These are phyloP conservation scores for Formicarius rufipectus DNA, from an alignment of 2,113 vertebrate genomes.

Conservation along the genomic window DNA sequence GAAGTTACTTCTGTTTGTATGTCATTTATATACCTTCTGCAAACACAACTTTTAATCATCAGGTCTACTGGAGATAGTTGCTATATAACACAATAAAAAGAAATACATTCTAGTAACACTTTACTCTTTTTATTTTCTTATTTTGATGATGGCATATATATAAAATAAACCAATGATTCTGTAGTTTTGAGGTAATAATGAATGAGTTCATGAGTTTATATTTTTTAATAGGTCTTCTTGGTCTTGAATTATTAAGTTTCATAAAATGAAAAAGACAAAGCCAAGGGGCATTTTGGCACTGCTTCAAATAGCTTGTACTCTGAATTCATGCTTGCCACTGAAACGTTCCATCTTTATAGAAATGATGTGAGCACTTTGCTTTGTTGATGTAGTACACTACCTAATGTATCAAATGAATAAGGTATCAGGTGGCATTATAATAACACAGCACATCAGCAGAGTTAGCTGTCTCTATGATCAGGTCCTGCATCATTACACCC, in stretches of 20 bases:
- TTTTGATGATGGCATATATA: neutral
- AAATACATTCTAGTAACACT: neutral
- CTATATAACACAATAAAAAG: neutral
- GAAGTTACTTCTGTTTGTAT: neutral
- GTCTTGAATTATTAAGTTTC: neutral
- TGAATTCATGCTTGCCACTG: neutral
- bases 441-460: slow-evolving; percentile 15
- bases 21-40: neutral
- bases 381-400: neutral
- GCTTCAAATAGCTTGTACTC: neutral
- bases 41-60: neutral
- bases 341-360: slow-evolving; percentile 5
- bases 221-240: neutral
- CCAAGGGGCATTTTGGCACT: slow-evolving; percentile 8
- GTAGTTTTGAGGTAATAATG: neutral
- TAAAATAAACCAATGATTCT: neutral
- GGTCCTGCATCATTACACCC: slow-evolving; percentile 47
- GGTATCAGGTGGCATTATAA: slow-evolving; percentile 42
- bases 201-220: neutral
- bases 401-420: slow-evolving; percentile 38
- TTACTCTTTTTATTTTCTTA: neutral
- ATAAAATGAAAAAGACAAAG: neutral
- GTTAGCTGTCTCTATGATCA: slow-evolving; percentile 45
- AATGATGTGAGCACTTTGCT: neutral
- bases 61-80: neutral